Percentiles rank a stretch among this genome's conserved stretches.
Conservation (phyloP, 2,888 invertebrate genomes). For the Meteorus colon region DNA sequence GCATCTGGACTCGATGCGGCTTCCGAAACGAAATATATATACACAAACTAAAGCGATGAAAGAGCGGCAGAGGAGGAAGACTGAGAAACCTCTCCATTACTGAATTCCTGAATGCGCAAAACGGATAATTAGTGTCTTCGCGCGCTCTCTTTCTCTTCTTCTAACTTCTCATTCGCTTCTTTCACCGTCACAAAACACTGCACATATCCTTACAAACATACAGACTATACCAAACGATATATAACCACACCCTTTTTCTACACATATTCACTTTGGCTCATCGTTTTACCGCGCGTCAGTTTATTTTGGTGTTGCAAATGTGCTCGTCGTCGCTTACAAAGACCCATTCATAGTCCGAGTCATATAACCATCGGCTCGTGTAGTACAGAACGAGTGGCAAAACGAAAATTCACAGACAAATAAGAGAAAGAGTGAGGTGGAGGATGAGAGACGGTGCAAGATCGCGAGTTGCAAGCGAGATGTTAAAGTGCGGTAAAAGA, state of each 20-base stretch:
- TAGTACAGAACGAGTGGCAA: constrained; percentile 44
- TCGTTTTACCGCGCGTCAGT: constrained; percentile 48
- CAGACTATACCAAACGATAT: background rate
- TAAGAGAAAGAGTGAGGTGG: constrained; percentile 43
- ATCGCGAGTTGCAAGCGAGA: constrained; percentile 42
- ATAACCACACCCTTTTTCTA: constrained; percentile 19
- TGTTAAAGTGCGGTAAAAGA: constrained; percentile 51
- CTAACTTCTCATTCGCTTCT: constrained; percentile 22
- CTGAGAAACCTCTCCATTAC: constrained; percentile 50
- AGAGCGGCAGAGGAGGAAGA: constrained; percentile 25
- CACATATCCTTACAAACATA: constrained; percentile 30
- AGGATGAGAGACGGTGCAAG: constrained; percentile 45
- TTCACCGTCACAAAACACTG: background rate
- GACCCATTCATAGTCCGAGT: constrained; percentile 61
- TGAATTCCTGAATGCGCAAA: constrained; percentile 53
- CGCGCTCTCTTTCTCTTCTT: constrained; percentile 27
- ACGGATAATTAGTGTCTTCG: constrained; percentile 58
- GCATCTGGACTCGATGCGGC: constrained; percentile 39
- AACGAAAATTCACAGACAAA: constrained; percentile 29
- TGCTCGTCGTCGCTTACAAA: constrained; percentile 57
- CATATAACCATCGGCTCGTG: constrained; percentile 45
- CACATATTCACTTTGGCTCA: constrained; percentile 28
- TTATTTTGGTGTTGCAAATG: constrained; percentile 61
- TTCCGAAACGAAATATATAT: constrained; percentile 32
- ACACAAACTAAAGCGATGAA: constrained; percentile 31